Evolutionary conservation across 2,113 vertebrate species (phyloP).

Genomic region (Sterrhoptilus dennistouni): DNA sequence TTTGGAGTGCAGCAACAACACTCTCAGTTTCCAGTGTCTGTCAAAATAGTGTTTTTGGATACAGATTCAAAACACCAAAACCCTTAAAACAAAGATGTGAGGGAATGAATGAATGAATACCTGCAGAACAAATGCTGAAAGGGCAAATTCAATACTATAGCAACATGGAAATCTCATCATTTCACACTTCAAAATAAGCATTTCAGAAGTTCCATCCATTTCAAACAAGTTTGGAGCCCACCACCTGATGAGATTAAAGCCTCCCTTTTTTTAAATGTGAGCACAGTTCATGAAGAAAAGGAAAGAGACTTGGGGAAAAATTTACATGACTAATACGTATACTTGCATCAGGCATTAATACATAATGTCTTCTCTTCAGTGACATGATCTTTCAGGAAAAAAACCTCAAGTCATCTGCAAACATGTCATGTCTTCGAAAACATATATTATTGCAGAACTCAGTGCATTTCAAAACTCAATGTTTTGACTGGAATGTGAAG

Average conservation of each 20-base stretch:
- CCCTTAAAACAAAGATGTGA: background rate
- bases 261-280: background rate
- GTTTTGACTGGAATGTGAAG: slow-evolving; percentile 11
- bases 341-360: background rate
- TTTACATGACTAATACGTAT: background rate
- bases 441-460: background rate
- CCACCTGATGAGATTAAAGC: slow-evolving; percentile 13
- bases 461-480: background rate
- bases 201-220: background rate
- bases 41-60: background rate
- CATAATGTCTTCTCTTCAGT: background rate
- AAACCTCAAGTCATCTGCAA: background rate
- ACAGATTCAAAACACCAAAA: background rate
- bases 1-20: background rate
- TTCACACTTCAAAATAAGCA: background rate
- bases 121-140: background rate
- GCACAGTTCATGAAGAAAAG: background rate
- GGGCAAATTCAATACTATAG: background rate
- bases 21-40: background rate
- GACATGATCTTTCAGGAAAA: background rate
- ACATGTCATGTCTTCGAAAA: background rate
- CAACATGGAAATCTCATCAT: background rate
- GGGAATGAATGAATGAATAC: background rate
- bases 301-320: background rate
- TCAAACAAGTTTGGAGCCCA: slow-evolving; percentile 12